These are phyloP conservation scores for Druon quercuslanigerum DNA, from an alignment of 1,140 invertebrate genomes.

Conservation along the genomic window DNA sequence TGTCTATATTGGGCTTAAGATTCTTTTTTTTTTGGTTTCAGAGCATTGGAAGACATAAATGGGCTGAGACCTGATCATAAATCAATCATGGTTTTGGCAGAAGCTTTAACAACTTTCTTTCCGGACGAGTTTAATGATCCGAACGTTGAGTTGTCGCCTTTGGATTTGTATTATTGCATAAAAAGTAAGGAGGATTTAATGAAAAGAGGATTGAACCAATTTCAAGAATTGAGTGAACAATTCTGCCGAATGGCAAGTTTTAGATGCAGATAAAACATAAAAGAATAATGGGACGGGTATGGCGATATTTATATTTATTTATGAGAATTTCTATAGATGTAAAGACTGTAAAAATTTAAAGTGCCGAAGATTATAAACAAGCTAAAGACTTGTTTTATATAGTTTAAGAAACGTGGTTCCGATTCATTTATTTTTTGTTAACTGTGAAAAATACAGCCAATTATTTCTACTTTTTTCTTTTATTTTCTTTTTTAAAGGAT, in stretches of 20 bases:
- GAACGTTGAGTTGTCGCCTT: conserved; percentile 41
- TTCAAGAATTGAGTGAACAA: conserved; percentile 64
- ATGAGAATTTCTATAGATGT: not conserved
- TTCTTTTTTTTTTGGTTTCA: conserved; percentile 43
- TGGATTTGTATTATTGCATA: conserved; percentile 67
- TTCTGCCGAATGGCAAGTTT: conserved; percentile 61
- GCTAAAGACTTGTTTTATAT: too few relatives aligned
- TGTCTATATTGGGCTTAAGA: too few relatives aligned
- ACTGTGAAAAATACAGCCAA: too few relatives aligned
- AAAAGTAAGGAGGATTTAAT: conserved; percentile 57
- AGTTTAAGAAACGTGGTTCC: too few relatives aligned
- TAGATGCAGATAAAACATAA: not conserved
- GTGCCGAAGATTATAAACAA: too few relatives aligned
- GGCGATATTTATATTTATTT: not conserved
- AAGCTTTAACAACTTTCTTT: conserved; percentile 57
- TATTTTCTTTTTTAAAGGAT: too few relatives aligned
- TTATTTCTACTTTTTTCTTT: too few relatives aligned
- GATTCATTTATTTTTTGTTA: too few relatives aligned
- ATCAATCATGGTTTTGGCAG: conserved; percentile 53
- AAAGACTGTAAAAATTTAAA: not conserved
- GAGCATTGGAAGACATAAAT: conserved; percentile 52
- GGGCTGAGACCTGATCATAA: conserved; percentile 44
- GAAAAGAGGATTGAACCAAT: conserved; percentile 60
- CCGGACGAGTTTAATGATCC: conserved; percentile 37
- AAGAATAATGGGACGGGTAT: not conserved